Evolutionary conservation across 2,113 vertebrate species (phyloP).

Genomic region (Nannospalax galili): DNA sequence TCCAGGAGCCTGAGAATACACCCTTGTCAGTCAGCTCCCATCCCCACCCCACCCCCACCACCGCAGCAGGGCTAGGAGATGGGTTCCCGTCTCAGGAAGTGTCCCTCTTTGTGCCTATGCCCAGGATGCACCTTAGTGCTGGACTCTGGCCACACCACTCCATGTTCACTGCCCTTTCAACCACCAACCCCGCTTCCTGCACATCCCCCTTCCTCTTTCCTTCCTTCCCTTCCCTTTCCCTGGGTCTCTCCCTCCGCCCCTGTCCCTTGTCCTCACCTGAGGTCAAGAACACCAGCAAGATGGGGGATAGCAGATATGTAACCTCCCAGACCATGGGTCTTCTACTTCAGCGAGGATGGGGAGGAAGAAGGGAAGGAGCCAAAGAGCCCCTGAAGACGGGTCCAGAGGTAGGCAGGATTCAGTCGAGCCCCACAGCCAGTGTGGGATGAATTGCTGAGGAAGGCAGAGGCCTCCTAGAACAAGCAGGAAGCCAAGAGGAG

Average conservation of each 20-base stretch:
- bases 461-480: accelerated
- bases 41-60: too few relatives aligned
- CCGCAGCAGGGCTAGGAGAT: background rate
- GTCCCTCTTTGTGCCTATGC: background rate
- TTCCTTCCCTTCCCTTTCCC: background rate
- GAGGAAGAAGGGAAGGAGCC: background rate
- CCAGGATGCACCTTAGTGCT: background rate
- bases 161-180: background rate
- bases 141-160: accelerated
- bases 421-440: background rate
- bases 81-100: background rate
- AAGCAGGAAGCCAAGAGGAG: too few relatives aligned
- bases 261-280: conserved; percentile 3
- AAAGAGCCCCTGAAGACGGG: background rate
- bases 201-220: background rate
- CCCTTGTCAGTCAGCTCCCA: background rate
- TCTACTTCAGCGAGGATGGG: background rate
- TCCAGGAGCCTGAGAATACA: conserved; percentile 32
- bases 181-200: accelerated
- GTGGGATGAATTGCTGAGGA: background rate
- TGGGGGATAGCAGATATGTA: accelerated
- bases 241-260: background rate
- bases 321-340: conserved; percentile 7
- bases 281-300: conserved; percentile 35
- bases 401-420: background rate